A percentile compares a stretch with the other conserved stretches of the same genome.
Conservation (phyloP, 2,888 invertebrate species). For the Drosophila colorata region DNA sequence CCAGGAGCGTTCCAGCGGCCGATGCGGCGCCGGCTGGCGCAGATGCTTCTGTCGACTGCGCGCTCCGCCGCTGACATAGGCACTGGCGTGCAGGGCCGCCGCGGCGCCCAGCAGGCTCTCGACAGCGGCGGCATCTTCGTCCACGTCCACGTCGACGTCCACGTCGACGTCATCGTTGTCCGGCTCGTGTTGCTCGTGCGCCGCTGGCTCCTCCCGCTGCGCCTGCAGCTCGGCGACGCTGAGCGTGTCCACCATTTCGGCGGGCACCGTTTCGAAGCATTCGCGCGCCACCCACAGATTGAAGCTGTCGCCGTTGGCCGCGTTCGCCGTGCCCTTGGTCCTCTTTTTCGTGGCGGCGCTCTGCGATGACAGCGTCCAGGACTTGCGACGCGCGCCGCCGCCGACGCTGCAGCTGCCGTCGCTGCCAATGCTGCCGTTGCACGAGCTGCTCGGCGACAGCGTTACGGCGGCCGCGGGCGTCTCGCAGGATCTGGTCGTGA, state of each 20-base stretch:
- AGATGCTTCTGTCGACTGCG: constrained; percentile 64
- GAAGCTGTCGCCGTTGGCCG: constrained; percentile 66
- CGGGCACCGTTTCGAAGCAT: constrained; percentile 84
- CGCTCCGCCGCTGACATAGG: constrained; percentile 16
- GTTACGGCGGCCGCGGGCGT: constrained; percentile 53
- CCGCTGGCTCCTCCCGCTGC: constrained; percentile 63
- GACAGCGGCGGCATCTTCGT: constrained; percentile 78
- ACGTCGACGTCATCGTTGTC: constrained; percentile 58
- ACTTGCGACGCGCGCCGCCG: constrained; percentile 81
- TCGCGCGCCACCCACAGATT: constrained; percentile 85
- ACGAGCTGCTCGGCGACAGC: constrained; percentile 80
- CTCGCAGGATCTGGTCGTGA: constrained; percentile 81
- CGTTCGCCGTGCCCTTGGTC: constrained; percentile 86
- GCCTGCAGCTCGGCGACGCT: constrained; percentile 66
- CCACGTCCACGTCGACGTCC: constrained; percentile 60
- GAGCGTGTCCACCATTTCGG: constrained; percentile 79
- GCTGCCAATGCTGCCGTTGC: constrained; percentile 81
- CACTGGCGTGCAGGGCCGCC: constrained; percentile 78
- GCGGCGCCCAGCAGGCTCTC: constrained; percentile 83
- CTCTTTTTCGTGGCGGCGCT: constrained; percentile 88
- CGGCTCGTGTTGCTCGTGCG: constrained; percentile 57
- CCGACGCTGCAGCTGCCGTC: constrained; percentile 80
- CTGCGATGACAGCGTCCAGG: constrained; percentile 82
- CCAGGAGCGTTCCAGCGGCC: constrained; percentile 91
- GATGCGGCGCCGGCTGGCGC: constrained; percentile 86